Conservation (phyloP, 2,113 vertebrate genomes). For the Scytalopus superciliaris region DNA sequence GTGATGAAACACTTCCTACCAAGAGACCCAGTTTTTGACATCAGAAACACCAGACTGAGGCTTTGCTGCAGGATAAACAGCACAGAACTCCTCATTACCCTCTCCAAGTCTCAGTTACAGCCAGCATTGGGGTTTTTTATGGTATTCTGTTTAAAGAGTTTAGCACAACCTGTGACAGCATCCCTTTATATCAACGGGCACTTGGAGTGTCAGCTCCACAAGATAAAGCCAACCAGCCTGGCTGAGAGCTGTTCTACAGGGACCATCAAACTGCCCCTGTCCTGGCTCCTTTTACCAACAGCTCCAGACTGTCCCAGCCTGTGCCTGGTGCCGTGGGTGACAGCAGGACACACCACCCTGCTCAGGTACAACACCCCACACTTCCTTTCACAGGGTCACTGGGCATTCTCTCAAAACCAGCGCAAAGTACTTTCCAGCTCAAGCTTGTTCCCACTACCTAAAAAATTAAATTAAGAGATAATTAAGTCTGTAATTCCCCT, state of each 20-base stretch:
- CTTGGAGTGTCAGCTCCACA: neutral
- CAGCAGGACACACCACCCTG: neutral
- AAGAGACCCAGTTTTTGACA: neutral
- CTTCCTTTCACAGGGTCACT: neutral
- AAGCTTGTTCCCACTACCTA: neutral
- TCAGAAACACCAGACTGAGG: neutral
- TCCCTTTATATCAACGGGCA: neutral
- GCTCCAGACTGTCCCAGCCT: neutral
- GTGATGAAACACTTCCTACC: neutral
- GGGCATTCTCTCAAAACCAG: neutral
- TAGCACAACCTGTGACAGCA: neutral
- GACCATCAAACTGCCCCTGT: neutral
- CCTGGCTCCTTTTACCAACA: neutral
- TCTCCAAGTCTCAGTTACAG: neutral
- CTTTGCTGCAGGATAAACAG: neutral
- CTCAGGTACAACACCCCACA: neutral
- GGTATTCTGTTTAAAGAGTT: neutral
- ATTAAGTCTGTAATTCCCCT: slow-evolving; percentile 51
- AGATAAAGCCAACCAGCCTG: neutral
- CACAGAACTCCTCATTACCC: neutral
- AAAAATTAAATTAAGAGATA: slow-evolving; percentile 20
- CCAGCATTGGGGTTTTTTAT: fast-evolving
- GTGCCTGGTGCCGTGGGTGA: neutral
- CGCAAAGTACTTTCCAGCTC: slow-evolving; percentile 13
- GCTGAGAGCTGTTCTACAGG: neutral